These are phyloP conservation scores for Gopherus evgoodei DNA, from an alignment of 2,113 vertebrate genomes.

Conservation along the genomic window DNA sequence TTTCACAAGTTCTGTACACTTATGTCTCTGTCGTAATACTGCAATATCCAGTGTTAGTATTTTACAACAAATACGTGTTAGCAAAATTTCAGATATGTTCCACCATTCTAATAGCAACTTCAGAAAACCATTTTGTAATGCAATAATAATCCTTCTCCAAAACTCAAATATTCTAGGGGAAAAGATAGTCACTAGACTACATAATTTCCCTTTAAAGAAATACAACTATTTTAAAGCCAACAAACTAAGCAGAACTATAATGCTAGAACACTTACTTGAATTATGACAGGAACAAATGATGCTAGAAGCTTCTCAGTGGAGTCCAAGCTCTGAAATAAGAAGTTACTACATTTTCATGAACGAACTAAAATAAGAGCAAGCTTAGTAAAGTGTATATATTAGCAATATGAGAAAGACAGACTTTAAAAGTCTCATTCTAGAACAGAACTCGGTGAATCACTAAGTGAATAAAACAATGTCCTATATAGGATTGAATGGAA, in stretches of 20 bases:
- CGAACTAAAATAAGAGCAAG: not conserved
- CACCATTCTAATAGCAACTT: not conserved
- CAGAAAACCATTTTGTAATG: not conserved
- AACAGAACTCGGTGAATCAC: not conserved
- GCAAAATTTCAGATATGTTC: not conserved
- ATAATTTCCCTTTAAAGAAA: not conserved
- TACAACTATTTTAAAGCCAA: not conserved
- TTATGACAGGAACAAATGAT: constrained; percentile 68
- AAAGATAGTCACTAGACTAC: not conserved
- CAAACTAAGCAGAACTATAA: not conserved
- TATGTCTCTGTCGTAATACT: not conserved
- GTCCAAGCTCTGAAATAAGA: constrained; percentile 79
- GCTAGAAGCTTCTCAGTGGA: constrained; percentile 86
- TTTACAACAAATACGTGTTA: not conserved
- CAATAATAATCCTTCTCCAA: not conserved
- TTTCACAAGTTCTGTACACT: not conserved
- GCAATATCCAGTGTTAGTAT: not conserved
- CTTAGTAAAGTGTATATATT: not conserved
- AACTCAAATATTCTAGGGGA: not conserved
- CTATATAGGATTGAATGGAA: not conserved
- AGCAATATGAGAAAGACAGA: not conserved
- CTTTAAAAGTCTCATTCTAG: not conserved
- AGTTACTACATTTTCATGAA: constrained; percentile 29
- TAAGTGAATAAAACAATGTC: not conserved
- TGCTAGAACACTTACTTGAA: constrained; percentile 69